A percentile compares a stretch with the other conserved stretches of the same genome.
Conservation (phyloP, 2,888 invertebrate genomes). For the Drosophila falleni region DNA sequence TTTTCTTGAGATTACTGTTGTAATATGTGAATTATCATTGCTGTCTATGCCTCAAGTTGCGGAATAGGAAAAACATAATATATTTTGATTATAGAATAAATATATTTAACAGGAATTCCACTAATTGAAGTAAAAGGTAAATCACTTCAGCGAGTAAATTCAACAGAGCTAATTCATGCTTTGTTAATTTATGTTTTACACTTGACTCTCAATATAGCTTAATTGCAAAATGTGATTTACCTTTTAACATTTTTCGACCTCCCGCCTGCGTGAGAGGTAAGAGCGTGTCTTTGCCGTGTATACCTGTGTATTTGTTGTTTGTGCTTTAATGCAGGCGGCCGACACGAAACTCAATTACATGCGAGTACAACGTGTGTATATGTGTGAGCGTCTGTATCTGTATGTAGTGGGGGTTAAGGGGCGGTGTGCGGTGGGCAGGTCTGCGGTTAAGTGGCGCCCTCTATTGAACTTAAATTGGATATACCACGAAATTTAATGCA, state of each 20-base stretch:
- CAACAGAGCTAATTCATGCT: constrained; percentile 2
- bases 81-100: neutral
- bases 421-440: constrained; percentile 5
- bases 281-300: constrained; percentile 10
- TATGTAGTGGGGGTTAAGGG: constrained; percentile 26
- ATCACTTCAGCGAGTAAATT: constrained; percentile 1
- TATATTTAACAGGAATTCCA: neutral
- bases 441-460: constrained; percentile 36
- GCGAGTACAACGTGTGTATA: constrained; percentile 1
- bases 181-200: constrained; percentile 52
- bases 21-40: neutral
- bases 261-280: constrained; percentile 12
- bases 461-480: constrained; percentile 60
- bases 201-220: constrained; percentile 66
- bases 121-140: neutral
- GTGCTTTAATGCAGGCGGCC: constrained; percentile 45
- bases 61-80: neutral
- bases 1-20: neutral
- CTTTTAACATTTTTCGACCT: constrained; percentile 10
- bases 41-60: neutral
- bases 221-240: constrained; percentile 76
- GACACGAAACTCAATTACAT: constrained; percentile 48
- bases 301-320: constrained; percentile 25
- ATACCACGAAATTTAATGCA: constrained; percentile 62
- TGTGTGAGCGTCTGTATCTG: constrained; percentile 23